Evolutionary conservation across 1,140 invertebrate species (phyloP).

Genomic region (Trichonephila clavipes): DNA sequence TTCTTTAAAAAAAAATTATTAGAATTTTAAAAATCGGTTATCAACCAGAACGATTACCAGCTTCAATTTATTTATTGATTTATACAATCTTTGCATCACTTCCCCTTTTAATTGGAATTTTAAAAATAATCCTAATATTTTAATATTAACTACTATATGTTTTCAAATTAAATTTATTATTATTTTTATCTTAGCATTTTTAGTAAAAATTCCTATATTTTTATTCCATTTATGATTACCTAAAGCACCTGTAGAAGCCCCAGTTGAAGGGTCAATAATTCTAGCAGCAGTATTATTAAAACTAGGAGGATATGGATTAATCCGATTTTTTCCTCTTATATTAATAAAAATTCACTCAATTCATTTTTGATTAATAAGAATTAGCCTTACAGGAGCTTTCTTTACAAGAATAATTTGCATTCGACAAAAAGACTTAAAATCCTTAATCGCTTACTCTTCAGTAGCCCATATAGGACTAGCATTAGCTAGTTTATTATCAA

Average conservation of each 20-base stretch:
- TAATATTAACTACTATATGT: neutral
- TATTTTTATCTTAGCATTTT: constrained; percentile 84
- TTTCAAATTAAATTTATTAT: constrained; percentile 70
- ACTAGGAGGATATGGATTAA: constrained; percentile 82
- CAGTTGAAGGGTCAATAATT: constrained; percentile 86
- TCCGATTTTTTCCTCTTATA: too few species aligned
- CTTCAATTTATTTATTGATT: constrained; percentile 81
- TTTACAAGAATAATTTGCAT: too few species aligned
- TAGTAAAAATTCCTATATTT: constrained; percentile 87
- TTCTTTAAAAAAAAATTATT: too few species aligned
- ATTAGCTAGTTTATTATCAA: too few species aligned
- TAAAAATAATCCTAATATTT: neutral
- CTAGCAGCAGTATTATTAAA: constrained; percentile 85
- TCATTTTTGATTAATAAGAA: too few species aligned
- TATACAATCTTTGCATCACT: too few species aligned
- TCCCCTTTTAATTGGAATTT: neutral
- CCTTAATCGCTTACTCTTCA: too few species aligned
- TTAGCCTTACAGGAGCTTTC: too few species aligned
- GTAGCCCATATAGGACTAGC: too few species aligned
- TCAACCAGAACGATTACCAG: constrained; percentile 83
- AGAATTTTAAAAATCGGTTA: too few species aligned
- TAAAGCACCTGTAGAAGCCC: constrained; percentile 88
- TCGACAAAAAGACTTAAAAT: too few species aligned
- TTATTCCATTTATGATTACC: constrained; percentile 87
- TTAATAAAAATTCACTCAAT: too few species aligned